phyloP scores from a whole-genome alignment of 2,797 vertebrate species.

The Halcyon chelicuti region DNA sequence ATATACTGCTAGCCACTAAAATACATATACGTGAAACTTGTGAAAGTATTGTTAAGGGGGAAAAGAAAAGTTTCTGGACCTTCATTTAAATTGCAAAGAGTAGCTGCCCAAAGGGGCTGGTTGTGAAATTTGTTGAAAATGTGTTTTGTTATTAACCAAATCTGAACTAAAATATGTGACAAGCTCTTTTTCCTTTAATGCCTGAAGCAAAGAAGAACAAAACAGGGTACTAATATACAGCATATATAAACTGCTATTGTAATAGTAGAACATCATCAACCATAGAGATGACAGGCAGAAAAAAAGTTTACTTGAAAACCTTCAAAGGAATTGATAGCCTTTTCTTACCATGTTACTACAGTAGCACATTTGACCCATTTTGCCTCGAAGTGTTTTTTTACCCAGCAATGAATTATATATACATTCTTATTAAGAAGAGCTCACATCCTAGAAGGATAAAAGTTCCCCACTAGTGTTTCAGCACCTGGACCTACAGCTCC shows the following conservation, averaged over 20 bases:
- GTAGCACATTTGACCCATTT: neutral
- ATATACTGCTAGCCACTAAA: constrained; percentile 1
- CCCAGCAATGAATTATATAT: neutral
- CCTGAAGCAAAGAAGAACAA: constrained; percentile 62
- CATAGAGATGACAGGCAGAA: neutral
- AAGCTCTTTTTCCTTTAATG: constrained; percentile 38
- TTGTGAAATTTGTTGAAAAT: constrained; percentile 43
- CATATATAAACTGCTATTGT: constrained; percentile 27
- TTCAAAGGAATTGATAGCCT: constrained; percentile 13
- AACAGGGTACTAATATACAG: constrained; percentile 6
- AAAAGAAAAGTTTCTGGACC: constrained; percentile 38
- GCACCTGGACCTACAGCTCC: neutral
- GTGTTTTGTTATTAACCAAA: constrained; percentile 44
- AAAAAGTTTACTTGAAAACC: constrained; percentile 21
- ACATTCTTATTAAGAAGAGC: neutral
- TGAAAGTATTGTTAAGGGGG: constrained; percentile 18
- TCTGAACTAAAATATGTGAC: constrained; percentile 51
- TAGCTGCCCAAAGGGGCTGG: constrained; percentile 34
- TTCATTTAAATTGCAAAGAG: constrained; percentile 66
- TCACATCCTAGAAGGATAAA: neutral
- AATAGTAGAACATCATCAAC: constrained; percentile 34
- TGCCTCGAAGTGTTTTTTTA: neutral
- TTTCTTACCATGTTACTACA: neutral
- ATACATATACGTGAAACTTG: neutral
- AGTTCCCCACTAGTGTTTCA: neutral